A percentile compares a stretch with the other conserved stretches of the same genome.
These are phyloP conservation scores for Calliphora vomitoria DNA, from an alignment of 2,888 invertebrate species.

Conservation along the genomic window DNA sequence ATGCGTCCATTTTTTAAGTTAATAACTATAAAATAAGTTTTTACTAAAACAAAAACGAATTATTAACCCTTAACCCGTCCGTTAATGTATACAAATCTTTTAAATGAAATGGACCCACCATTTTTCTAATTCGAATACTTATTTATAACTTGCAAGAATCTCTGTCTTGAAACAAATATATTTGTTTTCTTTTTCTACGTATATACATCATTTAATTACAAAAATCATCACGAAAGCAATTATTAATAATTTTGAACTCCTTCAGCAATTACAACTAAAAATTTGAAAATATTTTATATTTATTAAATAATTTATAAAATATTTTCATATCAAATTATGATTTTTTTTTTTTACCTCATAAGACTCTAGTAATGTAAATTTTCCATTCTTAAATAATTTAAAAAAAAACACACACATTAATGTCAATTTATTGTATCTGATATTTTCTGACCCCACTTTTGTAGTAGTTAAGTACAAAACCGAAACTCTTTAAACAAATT, in stretches of 20 bases:
- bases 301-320: constrained; percentile 81
- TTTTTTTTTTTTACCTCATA: constrained; percentile 33
- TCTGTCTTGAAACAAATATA: neutral
- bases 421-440: constrained; percentile 64
- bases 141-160: constrained; percentile 11
- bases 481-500: constrained; percentile 44
- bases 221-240: constrained; percentile 70
- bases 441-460: constrained; percentile 30
- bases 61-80: constrained; percentile 71
- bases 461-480: constrained; percentile 64
- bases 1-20: constrained; percentile 72
- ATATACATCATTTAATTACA: constrained; percentile 32
- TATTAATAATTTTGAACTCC: neutral
- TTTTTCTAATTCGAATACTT: neutral
- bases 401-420: constrained; percentile 33
- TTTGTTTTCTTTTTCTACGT: neutral
- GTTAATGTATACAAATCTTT: constrained; percentile 61
- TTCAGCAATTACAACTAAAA: constrained; percentile 26
- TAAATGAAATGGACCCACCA: constrained; percentile 41
- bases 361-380: constrained; percentile 66
- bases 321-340: constrained; percentile 75
- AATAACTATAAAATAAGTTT: constrained; percentile 40
- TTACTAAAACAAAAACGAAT: constrained; percentile 41
- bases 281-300: constrained; percentile 79
- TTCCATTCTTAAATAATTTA: constrained; percentile 42